phyloP scores from a whole-genome alignment of 2,113 vertebrate genomes.

The Cryptomyrus ogoouensis region DNA sequence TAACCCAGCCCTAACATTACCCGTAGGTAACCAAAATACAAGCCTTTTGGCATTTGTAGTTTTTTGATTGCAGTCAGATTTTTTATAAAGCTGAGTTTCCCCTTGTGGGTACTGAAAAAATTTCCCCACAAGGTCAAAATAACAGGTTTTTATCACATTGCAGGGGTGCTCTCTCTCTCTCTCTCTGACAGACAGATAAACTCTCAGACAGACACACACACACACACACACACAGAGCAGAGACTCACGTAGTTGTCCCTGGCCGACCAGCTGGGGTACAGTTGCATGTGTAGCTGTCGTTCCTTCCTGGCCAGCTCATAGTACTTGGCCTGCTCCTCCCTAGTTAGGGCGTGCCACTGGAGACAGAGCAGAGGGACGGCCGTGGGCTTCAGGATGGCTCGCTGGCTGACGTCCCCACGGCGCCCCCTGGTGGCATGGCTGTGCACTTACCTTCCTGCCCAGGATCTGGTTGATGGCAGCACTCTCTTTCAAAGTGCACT shows the following conservation, averaged over 20 bases:
- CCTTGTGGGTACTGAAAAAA: not conserved
- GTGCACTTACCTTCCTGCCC: slow-evolving; percentile 80
- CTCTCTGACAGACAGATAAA: not conserved
- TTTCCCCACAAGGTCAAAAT: not conserved
- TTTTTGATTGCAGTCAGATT: not conserved
- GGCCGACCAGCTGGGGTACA: slow-evolving; percentile 97
- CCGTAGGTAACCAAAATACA: not conserved
- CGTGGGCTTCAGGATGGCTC: not conserved
- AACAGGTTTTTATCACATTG: not conserved
- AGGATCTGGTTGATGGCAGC: slow-evolving; percentile 98
- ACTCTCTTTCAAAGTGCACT: slow-evolving; percentile 97
- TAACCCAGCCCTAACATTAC: too few relatives aligned
- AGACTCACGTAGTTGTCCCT: slow-evolving; percentile 90
- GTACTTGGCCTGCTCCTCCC: slow-evolving; percentile 97
- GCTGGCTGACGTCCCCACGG: not conserved
- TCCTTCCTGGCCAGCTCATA: slow-evolving; percentile 96
- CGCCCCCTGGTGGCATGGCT: not conserved
- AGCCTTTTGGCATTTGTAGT: not conserved
- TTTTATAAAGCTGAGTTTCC: not conserved
- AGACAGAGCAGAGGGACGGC: slow-evolving; percentile 18
- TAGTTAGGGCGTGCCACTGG: slow-evolving; percentile 95
- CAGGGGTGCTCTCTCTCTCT: not conserved
- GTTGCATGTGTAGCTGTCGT: slow-evolving; percentile 98
- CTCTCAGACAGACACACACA: not conserved
- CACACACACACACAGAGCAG: not conserved